Evolutionary conservation across 2,797 vertebrate species (phyloP).

Genomic region (Hemitrygon akajei): DNA sequence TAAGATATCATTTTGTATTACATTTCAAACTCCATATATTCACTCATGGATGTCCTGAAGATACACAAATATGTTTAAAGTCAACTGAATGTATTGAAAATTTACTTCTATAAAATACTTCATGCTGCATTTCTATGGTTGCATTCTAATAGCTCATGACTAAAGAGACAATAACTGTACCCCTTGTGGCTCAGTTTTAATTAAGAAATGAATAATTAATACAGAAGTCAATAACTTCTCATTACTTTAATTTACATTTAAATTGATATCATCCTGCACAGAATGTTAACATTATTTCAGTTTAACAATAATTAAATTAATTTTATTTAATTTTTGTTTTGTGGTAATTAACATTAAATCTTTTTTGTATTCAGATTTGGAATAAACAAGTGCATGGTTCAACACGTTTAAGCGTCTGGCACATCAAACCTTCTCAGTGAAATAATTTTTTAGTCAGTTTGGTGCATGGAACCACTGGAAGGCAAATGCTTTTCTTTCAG

Average conservation of each 20-base stretch:
- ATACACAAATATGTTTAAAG: not conserved
- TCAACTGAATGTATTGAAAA: not conserved
- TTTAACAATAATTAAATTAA: not conserved
- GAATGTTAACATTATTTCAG: conserved; percentile 22
- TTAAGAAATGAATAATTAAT: conserved; percentile 35
- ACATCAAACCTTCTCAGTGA: not conserved
- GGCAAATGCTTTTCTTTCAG: not conserved
- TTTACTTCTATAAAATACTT: not conserved
- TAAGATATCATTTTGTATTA: not conserved
- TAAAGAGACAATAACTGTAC: conserved; percentile 13
- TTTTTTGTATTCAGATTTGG: not conserved
- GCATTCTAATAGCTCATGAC: not conserved
- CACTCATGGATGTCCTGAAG: not conserved
- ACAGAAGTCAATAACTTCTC: not conserved
- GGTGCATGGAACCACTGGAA: not conserved
- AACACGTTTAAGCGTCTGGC: too few relatives aligned
- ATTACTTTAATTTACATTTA: conserved; percentile 21
- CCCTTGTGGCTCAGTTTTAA: conserved; percentile 12
- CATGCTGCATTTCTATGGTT: not conserved
- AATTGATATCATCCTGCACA: conserved; percentile 19
- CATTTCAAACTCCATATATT: not conserved
- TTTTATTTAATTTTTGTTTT: not conserved
- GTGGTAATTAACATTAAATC: not conserved
- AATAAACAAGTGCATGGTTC: not conserved
- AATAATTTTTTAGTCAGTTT: not conserved